Evolutionary conservation across 2,888 invertebrate genomes (phyloP).

Genomic region (Torymus auratus): DNA sequence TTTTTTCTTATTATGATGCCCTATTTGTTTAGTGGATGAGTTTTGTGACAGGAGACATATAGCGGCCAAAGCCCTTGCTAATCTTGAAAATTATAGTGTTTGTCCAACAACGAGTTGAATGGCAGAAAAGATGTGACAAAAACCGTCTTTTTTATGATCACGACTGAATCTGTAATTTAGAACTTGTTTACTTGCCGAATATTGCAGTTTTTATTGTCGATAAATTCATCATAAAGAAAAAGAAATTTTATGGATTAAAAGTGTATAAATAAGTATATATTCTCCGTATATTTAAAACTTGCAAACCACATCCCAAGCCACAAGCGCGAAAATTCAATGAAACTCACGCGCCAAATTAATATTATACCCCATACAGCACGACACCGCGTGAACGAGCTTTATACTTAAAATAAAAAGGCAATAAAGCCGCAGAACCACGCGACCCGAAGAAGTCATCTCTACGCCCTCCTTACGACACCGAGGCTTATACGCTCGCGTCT

Average conservation of each 20-base stretch:
- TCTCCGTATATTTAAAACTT: too few species aligned
- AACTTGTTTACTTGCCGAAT: too few species aligned
- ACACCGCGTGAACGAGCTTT: not conserved
- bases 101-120: constrained; percentile 21
- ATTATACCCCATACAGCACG: too few species aligned
- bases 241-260: too few species aligned
- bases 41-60: not conserved
- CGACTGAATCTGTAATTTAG: too few species aligned
- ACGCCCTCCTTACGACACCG: constrained; percentile 28
- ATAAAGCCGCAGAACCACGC: constrained; percentile 26
- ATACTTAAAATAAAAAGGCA: constrained; percentile 51
- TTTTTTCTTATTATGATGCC: constrained; percentile 2
- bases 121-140: not conserved
- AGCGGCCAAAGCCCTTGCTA: not conserved
- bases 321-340: constrained; percentile 27
- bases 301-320: too few species aligned
- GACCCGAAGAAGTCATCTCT: constrained; percentile 48
- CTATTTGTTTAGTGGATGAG: constrained; percentile 11
- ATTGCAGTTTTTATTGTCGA: too few species aligned
- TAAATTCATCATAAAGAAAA: too few species aligned
- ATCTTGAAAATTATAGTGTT: constrained; percentile 20
- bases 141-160: too few species aligned
- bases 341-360: too few species aligned
- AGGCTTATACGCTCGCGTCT: constrained; percentile 32
- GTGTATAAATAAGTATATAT: too few species aligned